Conservation (phyloP, 1,140 invertebrate genomes). For the Daktulosphaira vitifoliae region DNA sequence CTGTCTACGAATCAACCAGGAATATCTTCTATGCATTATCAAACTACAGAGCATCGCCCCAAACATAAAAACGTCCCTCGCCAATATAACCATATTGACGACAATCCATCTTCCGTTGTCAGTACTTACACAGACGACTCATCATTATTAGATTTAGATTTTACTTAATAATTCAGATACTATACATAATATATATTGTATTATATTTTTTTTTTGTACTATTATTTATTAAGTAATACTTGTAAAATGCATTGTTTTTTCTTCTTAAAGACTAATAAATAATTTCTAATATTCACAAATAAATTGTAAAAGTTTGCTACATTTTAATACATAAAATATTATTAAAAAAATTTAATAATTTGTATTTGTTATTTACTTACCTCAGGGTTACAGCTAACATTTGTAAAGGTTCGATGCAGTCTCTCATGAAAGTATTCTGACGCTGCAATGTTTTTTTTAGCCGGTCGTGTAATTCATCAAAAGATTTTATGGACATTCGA, state of each 20-base stretch:
- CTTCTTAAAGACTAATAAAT: conserved; percentile 18
- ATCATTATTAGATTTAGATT: conserved; percentile 9
- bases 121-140: conserved; percentile 13
- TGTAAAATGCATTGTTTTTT: not conserved
- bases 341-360: conserved; percentile 20
- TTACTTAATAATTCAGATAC: conserved; percentile 13
- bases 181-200: not conserved
- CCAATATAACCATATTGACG: conserved; percentile 1
- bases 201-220: too few relatives aligned
- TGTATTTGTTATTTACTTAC: conserved; percentile 29
- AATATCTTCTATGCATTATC: not conserved
- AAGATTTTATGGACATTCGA: conserved; percentile 37
- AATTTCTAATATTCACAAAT: not conserved
- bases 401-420: conserved; percentile 36
- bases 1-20: too few relatives aligned
- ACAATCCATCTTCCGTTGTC: not conserved
- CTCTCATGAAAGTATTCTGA: conserved; percentile 37
- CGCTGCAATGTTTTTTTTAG: conserved; percentile 35
- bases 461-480: conserved; percentile 36
- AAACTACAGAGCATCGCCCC: not conserved
- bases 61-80: not conserved
- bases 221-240: not conserved
- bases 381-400: conserved; percentile 37
- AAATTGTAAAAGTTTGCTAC: conserved; percentile 8
- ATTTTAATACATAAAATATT: conserved; percentile 21